Evolutionary conservation across 2,113 vertebrate genomes (phyloP).

Genomic region (Corythornis madagascariensis): DNA sequence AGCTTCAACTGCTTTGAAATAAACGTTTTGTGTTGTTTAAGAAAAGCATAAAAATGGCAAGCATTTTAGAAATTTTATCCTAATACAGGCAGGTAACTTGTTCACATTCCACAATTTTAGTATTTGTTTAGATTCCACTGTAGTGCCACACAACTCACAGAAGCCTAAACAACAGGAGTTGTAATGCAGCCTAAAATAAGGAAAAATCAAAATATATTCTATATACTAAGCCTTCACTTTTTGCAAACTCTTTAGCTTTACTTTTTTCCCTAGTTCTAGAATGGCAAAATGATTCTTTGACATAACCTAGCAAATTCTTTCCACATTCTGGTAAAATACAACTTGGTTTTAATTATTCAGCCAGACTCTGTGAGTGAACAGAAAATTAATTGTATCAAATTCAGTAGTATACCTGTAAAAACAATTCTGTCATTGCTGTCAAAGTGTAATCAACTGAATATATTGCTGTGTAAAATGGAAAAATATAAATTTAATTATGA

Average conservation of each 20-base stretch:
- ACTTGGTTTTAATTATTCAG: background rate
- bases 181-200: background rate
- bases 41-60: background rate
- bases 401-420: background rate
- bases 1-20: background rate
- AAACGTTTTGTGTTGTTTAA: background rate
- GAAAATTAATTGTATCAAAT: background rate
- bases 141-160: background rate
- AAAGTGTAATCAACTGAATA: background rate
- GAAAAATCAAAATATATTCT: background rate
- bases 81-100: background rate
- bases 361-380: background rate
- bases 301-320: background rate
- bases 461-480: background rate
- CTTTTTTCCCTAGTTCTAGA: background rate
- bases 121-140: background rate
- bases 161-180: background rate
- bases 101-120: background rate
- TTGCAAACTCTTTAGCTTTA: background rate
- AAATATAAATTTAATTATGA: background rate
- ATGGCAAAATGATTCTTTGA: background rate
- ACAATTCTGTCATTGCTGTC: background rate
- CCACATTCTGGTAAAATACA: background rate
- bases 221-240: background rate
- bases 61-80: background rate